Evolutionary conservation across 1,140 invertebrate species (phyloP).

Genomic region (Mercenaria mercenaria): DNA sequence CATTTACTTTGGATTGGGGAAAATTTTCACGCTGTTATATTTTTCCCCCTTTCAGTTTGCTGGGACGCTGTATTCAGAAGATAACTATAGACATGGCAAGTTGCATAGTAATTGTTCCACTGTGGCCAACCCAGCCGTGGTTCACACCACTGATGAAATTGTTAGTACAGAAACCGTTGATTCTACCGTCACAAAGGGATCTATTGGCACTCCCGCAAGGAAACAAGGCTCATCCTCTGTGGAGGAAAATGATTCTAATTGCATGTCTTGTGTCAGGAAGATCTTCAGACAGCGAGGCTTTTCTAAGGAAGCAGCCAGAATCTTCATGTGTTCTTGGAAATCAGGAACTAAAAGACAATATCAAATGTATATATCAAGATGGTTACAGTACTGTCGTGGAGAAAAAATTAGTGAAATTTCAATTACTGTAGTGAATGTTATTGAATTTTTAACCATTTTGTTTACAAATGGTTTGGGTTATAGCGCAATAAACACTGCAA

Average conservation of each 20-base stretch:
- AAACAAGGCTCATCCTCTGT: not conserved
- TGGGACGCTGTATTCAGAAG: constrained; percentile 2
- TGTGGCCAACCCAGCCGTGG: no score
- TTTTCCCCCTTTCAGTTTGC: constrained; percentile 67
- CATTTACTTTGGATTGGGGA: no score
- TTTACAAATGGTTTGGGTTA: not conserved
- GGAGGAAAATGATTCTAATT: not conserved
- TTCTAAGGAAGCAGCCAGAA: not conserved
- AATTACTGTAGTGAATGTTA: not conserved
- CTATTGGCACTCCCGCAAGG: not conserved
- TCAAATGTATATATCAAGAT: constrained; percentile 9
- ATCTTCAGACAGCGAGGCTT: not conserved
- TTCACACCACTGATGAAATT: no score
- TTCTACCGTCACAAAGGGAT: not conserved
- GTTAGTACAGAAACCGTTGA: not conserved
- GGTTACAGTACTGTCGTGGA: not conserved
- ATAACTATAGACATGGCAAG: no score
- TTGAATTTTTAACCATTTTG: not conserved
- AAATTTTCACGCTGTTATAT: no score
- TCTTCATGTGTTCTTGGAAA: constrained; percentile 19
- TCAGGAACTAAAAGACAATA: not conserved
- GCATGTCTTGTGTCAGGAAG: constrained; percentile 7
- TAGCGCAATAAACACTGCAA: not conserved
- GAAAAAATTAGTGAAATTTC: not conserved
- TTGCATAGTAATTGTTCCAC: constrained; percentile 48